Evolutionary conservation across 2,888 invertebrate species (phyloP).

Genomic region (Punctoribates punctum): DNA sequence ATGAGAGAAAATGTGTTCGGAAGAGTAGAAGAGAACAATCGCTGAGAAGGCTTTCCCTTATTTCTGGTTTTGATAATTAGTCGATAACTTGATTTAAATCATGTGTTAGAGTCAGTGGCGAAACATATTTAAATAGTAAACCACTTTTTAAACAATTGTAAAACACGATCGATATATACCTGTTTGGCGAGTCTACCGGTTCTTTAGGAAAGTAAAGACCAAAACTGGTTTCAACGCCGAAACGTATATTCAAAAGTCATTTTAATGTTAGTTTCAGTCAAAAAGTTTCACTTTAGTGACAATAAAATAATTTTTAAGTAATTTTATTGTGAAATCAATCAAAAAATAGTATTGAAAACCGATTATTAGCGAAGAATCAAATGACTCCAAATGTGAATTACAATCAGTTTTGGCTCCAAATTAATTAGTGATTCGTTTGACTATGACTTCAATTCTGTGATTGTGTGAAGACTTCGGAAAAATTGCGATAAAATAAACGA

Average conservation of each 20-base stretch:
- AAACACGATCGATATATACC: slow-evolving; percentile 27
- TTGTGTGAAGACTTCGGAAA: not conserved
- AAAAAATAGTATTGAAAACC: not conserved
- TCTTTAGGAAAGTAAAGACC: not conserved
- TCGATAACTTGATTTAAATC: not conserved
- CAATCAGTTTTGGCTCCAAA: too few species aligned
- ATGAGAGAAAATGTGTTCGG: too few species aligned
- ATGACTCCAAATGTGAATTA: too few species aligned
- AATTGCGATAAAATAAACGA: not conserved
- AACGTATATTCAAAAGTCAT: slow-evolving; percentile 9
- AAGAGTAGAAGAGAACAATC: too few species aligned
- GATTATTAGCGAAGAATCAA: too few species aligned
- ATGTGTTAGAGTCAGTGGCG: not conserved
- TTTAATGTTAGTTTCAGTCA: slow-evolving; percentile 15
- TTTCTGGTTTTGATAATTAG: too few species aligned
- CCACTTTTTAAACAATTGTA: slow-evolving; percentile 23
- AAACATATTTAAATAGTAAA: slow-evolving; percentile 17
- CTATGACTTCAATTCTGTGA: too few species aligned
- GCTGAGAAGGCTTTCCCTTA: too few species aligned
- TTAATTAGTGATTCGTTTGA: too few species aligned
- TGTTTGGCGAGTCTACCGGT: slow-evolving; percentile 20
- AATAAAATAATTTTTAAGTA: slow-evolving; percentile 10
- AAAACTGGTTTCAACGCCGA: slow-evolving; percentile 26
- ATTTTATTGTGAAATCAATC: not conserved
- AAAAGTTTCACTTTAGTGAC: slow-evolving; percentile 17